Conservation (phyloP, 2,113 vertebrate genomes). For the Platysteira castanea region DNA sequence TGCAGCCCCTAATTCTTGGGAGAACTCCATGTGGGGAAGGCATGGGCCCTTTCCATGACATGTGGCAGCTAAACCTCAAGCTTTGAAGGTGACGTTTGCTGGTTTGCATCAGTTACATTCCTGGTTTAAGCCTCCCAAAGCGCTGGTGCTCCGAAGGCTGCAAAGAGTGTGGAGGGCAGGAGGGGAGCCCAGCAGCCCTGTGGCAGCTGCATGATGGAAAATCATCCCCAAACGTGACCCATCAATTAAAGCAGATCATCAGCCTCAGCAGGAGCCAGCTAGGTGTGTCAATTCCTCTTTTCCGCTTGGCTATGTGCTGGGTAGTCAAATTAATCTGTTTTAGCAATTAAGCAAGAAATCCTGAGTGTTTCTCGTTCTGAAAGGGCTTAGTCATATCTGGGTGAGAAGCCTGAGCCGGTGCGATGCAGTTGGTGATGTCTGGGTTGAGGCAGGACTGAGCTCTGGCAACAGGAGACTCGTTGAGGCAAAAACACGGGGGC, state of each 20-base stretch:
- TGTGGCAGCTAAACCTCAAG: neutral
- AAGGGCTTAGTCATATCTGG: constrained; percentile 16
- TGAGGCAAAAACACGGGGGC: neutral
- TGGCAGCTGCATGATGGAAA: neutral
- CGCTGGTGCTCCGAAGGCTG: accelerated
- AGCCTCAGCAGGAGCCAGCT: constrained; percentile 1
- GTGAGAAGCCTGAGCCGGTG: neutral
- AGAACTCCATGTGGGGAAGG: neutral
- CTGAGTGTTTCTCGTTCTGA: neutral
- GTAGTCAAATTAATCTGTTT: constrained; percentile 19
- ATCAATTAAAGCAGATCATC: neutral
- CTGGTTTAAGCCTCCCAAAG: neutral
- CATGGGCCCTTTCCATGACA: neutral
- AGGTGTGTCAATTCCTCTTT: constrained; percentile 37
- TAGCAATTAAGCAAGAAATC: constrained; percentile 16
- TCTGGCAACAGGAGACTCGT: neutral
- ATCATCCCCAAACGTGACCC: neutral
- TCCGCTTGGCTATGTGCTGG: neutral
- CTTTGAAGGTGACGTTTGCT: neutral
- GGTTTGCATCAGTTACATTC: neutral
- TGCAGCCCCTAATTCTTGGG: neutral
- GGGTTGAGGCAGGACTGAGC: neutral
- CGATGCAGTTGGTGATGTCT: accelerated
- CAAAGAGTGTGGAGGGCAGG: neutral
- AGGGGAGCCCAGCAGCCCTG: neutral